Conservation (phyloP, 2,113 vertebrate species). For the Typhlomys cinereus region DNA sequence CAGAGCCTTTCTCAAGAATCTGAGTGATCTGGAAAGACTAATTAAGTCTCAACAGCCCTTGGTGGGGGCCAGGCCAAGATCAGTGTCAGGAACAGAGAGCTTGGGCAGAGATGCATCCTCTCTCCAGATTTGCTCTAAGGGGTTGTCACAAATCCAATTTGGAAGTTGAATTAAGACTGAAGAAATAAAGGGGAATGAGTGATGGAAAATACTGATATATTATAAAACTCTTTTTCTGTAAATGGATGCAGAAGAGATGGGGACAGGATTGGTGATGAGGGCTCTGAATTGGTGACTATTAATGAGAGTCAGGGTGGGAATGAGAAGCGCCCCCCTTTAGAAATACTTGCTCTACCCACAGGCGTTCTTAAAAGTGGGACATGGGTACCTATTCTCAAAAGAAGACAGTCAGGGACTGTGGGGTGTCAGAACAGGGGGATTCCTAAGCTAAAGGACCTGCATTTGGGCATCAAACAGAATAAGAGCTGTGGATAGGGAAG, state of each 20-base stretch:
- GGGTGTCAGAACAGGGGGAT: not conserved
- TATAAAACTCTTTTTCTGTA: not conserved
- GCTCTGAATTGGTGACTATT: not conserved
- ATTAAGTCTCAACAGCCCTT: conserved; percentile 56
- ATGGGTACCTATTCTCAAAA: not conserved
- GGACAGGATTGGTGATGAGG: not conserved
- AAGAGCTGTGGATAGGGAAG: not conserved
- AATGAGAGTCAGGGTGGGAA: not conserved
- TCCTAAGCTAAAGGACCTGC: not conserved
- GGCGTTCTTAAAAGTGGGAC: not conserved
- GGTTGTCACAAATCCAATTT: not conserved
- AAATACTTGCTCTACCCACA: not conserved
- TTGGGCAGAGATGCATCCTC: not conserved
- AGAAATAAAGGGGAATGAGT: not conserved
- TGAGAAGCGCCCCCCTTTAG: not conserved
- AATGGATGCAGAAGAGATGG: not conserved
- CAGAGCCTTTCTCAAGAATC: conserved; percentile 66
- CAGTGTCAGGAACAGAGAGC: conserved; percentile 42
- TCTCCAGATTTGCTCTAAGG: not conserved
- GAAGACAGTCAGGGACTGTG: not conserved
- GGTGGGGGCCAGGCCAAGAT: not conserved
- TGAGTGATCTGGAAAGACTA: conserved; percentile 67
- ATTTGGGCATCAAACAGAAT: not conserved
- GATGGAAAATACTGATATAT: not conserved
- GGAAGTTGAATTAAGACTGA: conserved; percentile 42